These are phyloP conservation scores for Marisa cornuarietis DNA, from an alignment of 1,140 invertebrate species.

Conservation along the genomic window DNA sequence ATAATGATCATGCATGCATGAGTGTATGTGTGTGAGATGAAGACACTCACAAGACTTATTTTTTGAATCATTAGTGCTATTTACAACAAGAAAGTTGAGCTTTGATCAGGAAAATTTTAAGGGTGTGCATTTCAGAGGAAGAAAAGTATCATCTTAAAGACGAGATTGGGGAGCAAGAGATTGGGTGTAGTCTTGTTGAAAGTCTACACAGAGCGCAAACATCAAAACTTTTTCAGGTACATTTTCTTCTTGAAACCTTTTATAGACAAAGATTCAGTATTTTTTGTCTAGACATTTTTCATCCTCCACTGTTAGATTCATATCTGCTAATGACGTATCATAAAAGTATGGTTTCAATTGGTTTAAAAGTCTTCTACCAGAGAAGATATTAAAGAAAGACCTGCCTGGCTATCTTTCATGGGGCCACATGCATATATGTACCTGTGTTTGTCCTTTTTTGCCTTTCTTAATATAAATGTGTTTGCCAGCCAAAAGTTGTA, in stretches of 20 bases:
- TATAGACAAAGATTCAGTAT: too few species aligned
- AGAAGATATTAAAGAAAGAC: too few species aligned
- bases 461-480: too few species aligned
- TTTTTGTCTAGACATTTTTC: too few species aligned
- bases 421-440: too few species aligned
- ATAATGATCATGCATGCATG: not conserved
- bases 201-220: conserved; percentile 74
- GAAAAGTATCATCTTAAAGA: conserved; percentile 71
- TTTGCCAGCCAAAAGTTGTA: too few species aligned
- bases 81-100: not conserved
- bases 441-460: too few species aligned
- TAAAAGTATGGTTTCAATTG: too few species aligned
- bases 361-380: too few species aligned
- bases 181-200: conserved; percentile 80
- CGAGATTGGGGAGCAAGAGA: conserved; percentile 80
- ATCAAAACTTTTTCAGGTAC: conserved; percentile 68
- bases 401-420: too few species aligned
- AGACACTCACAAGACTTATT: not conserved
- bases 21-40: not conserved
- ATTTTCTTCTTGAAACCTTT: conserved; percentile 11
- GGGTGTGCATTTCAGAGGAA: conserved; percentile 58
- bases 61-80: not conserved
- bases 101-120: not conserved
- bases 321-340: too few species aligned
- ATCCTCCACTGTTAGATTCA: too few species aligned